Percentiles rank a stretch among this genome's conserved stretches.
Conservation (phyloP, 2,113 vertebrate genomes). For the Phoxinus phoxinus region DNA sequence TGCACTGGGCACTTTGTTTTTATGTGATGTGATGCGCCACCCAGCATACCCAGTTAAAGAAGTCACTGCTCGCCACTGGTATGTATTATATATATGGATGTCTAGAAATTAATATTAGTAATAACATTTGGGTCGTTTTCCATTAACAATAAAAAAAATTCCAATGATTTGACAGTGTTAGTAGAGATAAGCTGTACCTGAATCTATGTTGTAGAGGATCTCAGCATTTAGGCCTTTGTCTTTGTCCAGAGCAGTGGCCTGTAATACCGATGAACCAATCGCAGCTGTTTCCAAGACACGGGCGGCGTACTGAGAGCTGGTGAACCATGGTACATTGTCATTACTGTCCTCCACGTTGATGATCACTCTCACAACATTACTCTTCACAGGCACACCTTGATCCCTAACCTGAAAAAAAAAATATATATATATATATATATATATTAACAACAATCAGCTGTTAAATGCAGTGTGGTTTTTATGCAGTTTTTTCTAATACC, state of each 20-base stretch:
- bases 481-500: neutral
- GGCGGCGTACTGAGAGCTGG: constrained; percentile 78
- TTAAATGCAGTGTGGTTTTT: neutral
- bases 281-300: constrained; percentile 83
- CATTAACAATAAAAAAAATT: too few relatives aligned
- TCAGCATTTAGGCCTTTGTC: constrained; percentile 85
- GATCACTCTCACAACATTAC: constrained; percentile 79
- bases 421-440: constrained; percentile 13
- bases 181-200: constrained; percentile 72
- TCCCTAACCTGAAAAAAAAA: constrained; percentile 79
- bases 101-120: too few relatives aligned
- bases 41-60: too few relatives aligned
- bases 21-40: too few relatives aligned
- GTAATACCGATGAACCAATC: constrained; percentile 79
- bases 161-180: neutral
- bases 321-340: constrained; percentile 84
- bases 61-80: too few relatives aligned
- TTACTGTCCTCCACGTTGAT: constrained; percentile 82
- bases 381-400: constrained; percentile 84
- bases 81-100: too few relatives aligned
- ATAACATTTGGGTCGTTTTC: too few relatives aligned
- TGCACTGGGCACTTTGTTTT: too few relatives aligned
- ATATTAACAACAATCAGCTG: neutral
- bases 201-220: constrained; percentile 82
- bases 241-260: constrained; percentile 83